Evolutionary conservation across 2,888 invertebrate species (phyloP).

Genomic region (Erebia aethiops): DNA sequence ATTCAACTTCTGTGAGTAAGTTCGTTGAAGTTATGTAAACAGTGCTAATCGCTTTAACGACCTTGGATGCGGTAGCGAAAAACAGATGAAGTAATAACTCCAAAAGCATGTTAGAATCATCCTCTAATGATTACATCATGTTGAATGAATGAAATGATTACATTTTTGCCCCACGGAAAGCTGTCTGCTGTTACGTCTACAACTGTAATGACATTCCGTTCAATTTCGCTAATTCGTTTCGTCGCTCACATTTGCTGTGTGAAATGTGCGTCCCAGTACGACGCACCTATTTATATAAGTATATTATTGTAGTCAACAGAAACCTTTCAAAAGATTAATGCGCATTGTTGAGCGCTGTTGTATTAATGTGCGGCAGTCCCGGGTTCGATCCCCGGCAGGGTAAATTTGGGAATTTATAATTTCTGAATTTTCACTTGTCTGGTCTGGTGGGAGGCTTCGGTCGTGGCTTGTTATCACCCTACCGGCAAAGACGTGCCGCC

Average conservation of each 20-base stretch:
- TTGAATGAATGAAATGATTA: conserved; percentile 51
- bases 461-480: no score
- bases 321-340: no score
- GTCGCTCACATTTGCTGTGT: not conserved
- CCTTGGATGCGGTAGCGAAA: conserved; percentile 45
- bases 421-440: no score
- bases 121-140: conserved; percentile 60
- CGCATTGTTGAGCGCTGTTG: no score
- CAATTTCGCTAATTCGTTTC: conserved; percentile 35
- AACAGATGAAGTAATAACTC: conserved; percentile 41
- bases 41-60: conserved; percentile 31
- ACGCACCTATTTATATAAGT: no score
- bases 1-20: conserved; percentile 23
- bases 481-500: no score
- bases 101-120: conserved; percentile 43
- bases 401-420: no score
- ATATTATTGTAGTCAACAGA: no score
- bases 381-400: no score
- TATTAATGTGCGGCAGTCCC: no score
- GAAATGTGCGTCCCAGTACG: not conserved
- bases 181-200: conserved; percentile 39
- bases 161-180: conserved; percentile 43
- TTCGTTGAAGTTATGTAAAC: conserved; percentile 31
- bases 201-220: conserved; percentile 35
- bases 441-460: no score